Conservation (phyloP, 1,140 invertebrate species). For the Thaumatotibia leucotreta region DNA sequence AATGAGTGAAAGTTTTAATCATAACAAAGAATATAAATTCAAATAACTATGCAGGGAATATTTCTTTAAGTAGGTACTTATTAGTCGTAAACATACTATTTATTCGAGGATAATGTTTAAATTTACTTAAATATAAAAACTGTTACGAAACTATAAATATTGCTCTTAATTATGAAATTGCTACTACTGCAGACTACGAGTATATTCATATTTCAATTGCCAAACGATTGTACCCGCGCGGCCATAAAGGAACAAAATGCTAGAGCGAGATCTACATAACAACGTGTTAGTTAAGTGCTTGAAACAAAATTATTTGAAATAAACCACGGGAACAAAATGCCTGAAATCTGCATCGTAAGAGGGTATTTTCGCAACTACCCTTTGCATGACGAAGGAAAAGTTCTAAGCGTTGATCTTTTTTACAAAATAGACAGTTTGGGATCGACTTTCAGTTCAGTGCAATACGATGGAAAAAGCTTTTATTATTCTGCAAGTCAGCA, state of each 20-base stretch:
- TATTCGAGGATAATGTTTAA: too few relatives aligned
- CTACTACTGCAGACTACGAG: too few relatives aligned
- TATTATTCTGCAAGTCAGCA: background rate
- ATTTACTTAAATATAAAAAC: too few relatives aligned
- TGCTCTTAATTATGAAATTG: too few relatives aligned
- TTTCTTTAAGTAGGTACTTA: too few relatives aligned
- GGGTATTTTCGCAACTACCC: background rate
- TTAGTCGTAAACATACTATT: too few relatives aligned
- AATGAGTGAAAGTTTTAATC: too few relatives aligned
- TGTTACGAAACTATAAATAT: too few relatives aligned
- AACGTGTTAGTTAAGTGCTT: background rate
- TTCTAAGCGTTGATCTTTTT: background rate
- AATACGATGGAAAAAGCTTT: background rate
- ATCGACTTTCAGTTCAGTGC: background rate
- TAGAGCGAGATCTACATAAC: background rate
- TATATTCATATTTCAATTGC: too few relatives aligned
- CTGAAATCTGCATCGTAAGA: conserved; percentile 2
- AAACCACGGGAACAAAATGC: background rate
- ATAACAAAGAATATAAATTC: too few relatives aligned
- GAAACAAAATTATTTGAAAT: background rate
- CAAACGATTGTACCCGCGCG: too few relatives aligned
- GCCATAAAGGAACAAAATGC: background rate
- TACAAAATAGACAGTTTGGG: background rate
- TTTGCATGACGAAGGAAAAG: background rate
- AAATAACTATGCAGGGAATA: too few relatives aligned